These are phyloP conservation scores for Aspidapion aeneum DNA, from an alignment of 2,888 invertebrate species.

Conservation along the genomic window DNA sequence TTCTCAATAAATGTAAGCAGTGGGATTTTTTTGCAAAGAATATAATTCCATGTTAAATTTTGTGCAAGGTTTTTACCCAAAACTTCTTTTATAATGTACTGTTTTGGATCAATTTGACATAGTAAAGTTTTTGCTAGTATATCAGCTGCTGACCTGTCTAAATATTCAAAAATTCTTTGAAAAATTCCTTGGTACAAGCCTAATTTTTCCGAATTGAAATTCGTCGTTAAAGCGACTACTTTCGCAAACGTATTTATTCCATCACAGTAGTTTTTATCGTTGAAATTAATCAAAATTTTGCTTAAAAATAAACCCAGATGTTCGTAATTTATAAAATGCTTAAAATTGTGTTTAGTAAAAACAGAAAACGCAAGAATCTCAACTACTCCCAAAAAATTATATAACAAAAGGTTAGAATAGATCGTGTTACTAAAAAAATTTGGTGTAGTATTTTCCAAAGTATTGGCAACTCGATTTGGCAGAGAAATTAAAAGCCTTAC, in stretches of 20 bases:
- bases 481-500: conserved; percentile 63
- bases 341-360: conserved; percentile 38
- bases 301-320: conserved; percentile 50
- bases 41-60: conserved; percentile 63
- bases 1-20: conserved; percentile 51
- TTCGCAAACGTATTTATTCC: conserved; percentile 53
- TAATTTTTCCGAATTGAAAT: conserved; percentile 40
- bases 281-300: conserved; percentile 58
- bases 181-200: conserved; percentile 49
- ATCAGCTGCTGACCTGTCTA: conserved; percentile 60
- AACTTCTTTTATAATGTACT: conserved; percentile 48
- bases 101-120: conserved; percentile 50
- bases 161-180: conserved; percentile 51
- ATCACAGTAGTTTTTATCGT: conserved; percentile 48
- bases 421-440: conserved; percentile 55
- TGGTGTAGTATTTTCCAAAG: conserved; percentile 54
- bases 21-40: conserved; percentile 60
- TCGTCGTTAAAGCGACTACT: conserved; percentile 55
- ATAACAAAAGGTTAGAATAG: conserved; percentile 57
- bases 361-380: conserved; percentile 54
- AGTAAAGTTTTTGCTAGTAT: conserved; percentile 56
- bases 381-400: conserved; percentile 58
- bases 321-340: conserved; percentile 38
- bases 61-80: conserved; percentile 53
- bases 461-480: conserved; percentile 70